Base-by-base conservation (phyloP, 2,888 invertebrate species). In the Adelognathus sp. region DNA sequence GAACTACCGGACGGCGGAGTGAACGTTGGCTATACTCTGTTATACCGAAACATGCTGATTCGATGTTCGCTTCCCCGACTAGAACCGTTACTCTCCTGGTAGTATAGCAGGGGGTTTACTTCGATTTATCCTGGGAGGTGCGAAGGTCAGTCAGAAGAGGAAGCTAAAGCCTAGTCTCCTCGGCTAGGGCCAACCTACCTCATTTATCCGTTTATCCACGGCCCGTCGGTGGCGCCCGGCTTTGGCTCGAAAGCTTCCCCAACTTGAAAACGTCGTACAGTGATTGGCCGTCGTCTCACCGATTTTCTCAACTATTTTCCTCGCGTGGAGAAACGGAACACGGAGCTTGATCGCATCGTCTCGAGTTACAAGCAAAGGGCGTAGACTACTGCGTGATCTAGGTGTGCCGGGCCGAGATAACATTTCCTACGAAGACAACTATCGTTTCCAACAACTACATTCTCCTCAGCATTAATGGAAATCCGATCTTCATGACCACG, bases 291-390 rank as follows among this genome's bases (percentile, higher is more conserved):
- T 71, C 61, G 46, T 31, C 61, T 71, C 39, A 56, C 36, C 14
- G 33, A 41, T 11, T 41, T 24, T 50, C 63, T 63, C 50, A 16
- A 72, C 75, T 33, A 79, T 79, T 79, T 63, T 39, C 63, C 67
- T 50, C 50, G 18, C 50, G 21, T 50, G 3, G 33, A 44, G 33
- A 33, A 27, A 16, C 9, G 24, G 29, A 29, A 33, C 41, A 66
- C n/a, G n/a, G n/a, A n/a, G n/a, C n/a, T n/a, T n/a, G 18, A 11
- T 41, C 44, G 44, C 29, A 31, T 31, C 50, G 52, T 61, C 61
- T 63, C 71, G 71, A 64, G 70, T 54, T 70, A 79, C 78, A 79
- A 74, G 78, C 50, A 27, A 79, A 79, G 71, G 79, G 79, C 75
- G 75, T 39, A 24, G 24, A 52, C 24, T 14, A 31, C 7, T 21